Base-by-base conservation (phyloP, 1,140 invertebrate species). In the Brachionus asplanchnoidis region DNA sequence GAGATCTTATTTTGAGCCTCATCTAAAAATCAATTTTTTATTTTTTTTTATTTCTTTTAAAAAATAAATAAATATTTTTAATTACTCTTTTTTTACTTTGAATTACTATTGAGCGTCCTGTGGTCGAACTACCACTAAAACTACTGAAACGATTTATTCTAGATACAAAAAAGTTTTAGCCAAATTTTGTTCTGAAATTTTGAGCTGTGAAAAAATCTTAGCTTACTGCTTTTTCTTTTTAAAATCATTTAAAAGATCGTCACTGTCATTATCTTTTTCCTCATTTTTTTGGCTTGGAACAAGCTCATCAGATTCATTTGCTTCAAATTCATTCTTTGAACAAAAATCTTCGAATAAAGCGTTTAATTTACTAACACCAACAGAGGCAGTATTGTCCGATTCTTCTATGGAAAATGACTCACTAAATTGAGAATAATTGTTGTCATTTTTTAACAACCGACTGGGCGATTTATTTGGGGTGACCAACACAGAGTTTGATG, bases 81-180 rank as follows among this genome's bases (percentile, higher is more conserved):
- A 53, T 40, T 65, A 82, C 79, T n/a, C 79, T 82, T 36, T 82
- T 82, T 68, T 82, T 82, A 23, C 40, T 60, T 82, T 60, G 79
- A 42, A 82, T 36, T 20, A 82, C 79, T 17, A 82, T 82, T n/a
- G 79, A 82, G 1, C 79, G 50, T 20, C 40, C 73, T n/a, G 73
- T 28, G 12, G 73, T 36, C 46, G 42, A 50, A 23, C 17, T 50
- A 12, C n/a, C 73, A 77, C 11, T 50, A 50, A 77, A 77, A 50
- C 73, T 77, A 28, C 42, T 77, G 12, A 77, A 77, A 7, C 73
- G 73, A 77, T 77, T 77, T 26, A 50, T 17, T 26, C 73, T 77
- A 36, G 32, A 36, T 0, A 7, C 32, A 36, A 36, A 36, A 28
- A 36, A 36, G 32, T 36, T 36, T 36, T 36, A 36, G 32, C 32